Evolutionary conservation across 2,113 vertebrate genomes (phyloP).

Genomic region (Strix aluco): DNA sequence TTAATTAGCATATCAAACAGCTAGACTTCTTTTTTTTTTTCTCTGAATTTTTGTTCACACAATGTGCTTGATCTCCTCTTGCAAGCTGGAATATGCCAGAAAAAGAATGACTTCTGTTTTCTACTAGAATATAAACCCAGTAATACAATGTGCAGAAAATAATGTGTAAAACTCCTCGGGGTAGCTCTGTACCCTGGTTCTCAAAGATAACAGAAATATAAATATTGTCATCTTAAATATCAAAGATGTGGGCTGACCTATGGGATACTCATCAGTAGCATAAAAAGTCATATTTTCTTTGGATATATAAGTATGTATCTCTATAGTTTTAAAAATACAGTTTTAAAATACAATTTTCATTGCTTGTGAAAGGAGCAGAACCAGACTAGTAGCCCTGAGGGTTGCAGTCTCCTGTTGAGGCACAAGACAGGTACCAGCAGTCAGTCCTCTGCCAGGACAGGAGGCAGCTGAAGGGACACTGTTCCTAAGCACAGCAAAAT

Average conservation of each 20-base stretch:
- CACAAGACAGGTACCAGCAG: background rate
- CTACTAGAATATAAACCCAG: background rate
- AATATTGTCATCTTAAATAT: background rate
- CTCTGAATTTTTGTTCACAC: slow-evolving; percentile 3
- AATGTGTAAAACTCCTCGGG: background rate
- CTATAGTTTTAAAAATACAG: background rate
- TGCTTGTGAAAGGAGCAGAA: background rate
- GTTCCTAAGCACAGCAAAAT: background rate
- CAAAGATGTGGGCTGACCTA: background rate
- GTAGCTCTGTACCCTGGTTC: background rate
- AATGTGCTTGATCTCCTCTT: background rate
- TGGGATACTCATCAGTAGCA: background rate
- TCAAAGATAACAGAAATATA: slow-evolving; percentile 9
- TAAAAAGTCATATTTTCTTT: background rate
- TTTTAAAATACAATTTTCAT: background rate
- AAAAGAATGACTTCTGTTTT: slow-evolving; percentile 18
- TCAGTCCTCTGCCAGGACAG: background rate
- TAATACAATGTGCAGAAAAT: background rate
- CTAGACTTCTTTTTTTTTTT: background rate
- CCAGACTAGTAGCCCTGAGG: background rate
- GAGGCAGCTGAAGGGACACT: background rate
- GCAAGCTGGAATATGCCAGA: background rate
- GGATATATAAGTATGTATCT: background rate
- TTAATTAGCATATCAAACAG: background rate
- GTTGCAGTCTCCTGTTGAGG: background rate